Conservation (phyloP, 2,113 vertebrate species). For the Gobius niger region DNA sequence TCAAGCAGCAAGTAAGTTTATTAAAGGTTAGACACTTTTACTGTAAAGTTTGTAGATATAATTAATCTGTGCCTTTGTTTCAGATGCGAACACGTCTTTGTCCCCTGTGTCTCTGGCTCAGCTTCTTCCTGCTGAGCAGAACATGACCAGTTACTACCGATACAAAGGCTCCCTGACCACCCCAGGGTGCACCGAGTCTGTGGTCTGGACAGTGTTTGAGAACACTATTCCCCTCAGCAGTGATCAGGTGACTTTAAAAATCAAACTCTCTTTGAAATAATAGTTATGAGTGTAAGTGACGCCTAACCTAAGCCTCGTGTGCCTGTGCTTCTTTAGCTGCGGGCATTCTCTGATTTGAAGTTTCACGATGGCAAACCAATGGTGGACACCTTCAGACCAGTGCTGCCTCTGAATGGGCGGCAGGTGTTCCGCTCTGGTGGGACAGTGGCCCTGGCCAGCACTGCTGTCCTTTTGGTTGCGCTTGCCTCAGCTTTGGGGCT, state of each 20-base stretch:
- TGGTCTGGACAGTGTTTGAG: constrained; percentile 90
- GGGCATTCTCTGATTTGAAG: constrained; percentile 65
- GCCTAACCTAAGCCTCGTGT: not conserved
- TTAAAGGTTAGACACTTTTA: not conserved
- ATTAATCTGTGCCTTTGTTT: not conserved
- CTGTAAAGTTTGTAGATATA: not conserved
- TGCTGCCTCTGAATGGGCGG: constrained; percentile 71
- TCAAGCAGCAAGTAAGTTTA: constrained; percentile 46
- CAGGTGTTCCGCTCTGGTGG: constrained; percentile 66
- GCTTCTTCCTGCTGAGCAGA: constrained; percentile 76
- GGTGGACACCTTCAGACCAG: constrained; percentile 72
- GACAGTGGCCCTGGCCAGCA: constrained; percentile 38
- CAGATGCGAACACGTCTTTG: constrained; percentile 53
- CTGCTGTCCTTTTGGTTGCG: constrained; percentile 48
- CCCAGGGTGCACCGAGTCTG: constrained; percentile 79
- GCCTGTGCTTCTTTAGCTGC: constrained; percentile 56
- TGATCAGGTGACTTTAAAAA: constrained; percentile 76
- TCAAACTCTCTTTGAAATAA: not conserved
- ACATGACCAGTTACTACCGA: constrained; percentile 82
- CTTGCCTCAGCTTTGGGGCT: constrained; percentile 48
- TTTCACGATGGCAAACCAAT: constrained; percentile 60
- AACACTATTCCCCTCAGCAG: constrained; percentile 73
- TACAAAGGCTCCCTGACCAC: constrained; percentile 93
- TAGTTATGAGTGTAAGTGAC: not conserved
- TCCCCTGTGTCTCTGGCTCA: constrained; percentile 65